A percentile compares a stretch with the other conserved stretches of the same genome.
These are phyloP conservation scores for Aspidoscelis tigris DNA, from an alignment of 2,113 vertebrate genomes.

Conservation along the genomic window DNA sequence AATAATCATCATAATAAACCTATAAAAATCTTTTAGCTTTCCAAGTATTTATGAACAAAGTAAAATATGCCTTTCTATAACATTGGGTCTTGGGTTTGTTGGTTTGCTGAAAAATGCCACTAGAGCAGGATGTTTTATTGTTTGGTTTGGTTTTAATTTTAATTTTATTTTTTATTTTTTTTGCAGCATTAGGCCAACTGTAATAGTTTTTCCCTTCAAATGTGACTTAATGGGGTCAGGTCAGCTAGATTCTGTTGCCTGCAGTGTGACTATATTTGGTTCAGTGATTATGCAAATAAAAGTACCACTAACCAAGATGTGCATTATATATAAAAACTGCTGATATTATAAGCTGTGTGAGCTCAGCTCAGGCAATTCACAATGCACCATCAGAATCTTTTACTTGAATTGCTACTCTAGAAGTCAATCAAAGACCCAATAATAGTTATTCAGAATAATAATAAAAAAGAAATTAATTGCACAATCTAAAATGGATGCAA, in stretches of 20 bases:
- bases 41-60: slow-evolving; percentile 27
- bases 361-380: slow-evolving; percentile 54
- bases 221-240: slow-evolving; percentile 35
- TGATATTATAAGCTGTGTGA: slow-evolving; percentile 46
- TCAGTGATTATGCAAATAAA: slow-evolving; percentile 52
- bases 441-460: slow-evolving; percentile 58
- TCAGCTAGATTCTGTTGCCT: slow-evolving; percentile 40
- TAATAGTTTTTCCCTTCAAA: slow-evolving; percentile 34
- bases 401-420: slow-evolving; percentile 63
- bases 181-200: slow-evolving; percentile 16
- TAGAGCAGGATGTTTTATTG: background rate
- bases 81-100: background rate
- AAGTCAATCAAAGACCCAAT: slow-evolving; percentile 56
- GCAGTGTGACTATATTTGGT: slow-evolving; percentile 34
- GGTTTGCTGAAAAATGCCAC: slow-evolving; percentile 29
- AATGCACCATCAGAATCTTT: slow-evolving; percentile 56
- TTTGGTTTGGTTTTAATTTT: background rate
- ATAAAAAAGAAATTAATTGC: slow-evolving; percentile 59
- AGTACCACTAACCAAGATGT: slow-evolving; percentile 42
- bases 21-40: background rate
- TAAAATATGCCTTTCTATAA: background rate
- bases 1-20: slow-evolving; percentile 1
- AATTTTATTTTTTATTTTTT: background rate
- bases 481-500: slow-evolving; percentile 52
- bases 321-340: slow-evolving; percentile 44